Evolutionary conservation across 2,113 vertebrate species (phyloP).

Genomic region (Etia nguti): DNA sequence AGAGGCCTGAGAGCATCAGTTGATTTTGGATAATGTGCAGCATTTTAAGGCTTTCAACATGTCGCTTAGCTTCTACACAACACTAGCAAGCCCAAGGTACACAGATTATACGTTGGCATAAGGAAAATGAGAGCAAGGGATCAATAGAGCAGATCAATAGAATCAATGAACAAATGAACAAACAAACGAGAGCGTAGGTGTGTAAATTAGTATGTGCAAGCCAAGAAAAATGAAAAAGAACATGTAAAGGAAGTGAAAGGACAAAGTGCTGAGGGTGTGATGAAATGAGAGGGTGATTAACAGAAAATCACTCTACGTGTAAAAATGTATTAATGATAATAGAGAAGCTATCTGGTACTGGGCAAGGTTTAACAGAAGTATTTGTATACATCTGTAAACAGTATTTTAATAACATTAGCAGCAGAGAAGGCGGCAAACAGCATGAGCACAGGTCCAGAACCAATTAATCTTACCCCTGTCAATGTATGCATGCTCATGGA

Average conservation of each 20-base stretch:
- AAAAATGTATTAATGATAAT: conserved; percentile 20
- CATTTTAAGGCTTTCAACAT: neutral
- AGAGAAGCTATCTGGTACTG: neutral
- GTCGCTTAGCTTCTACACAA: conserved; percentile 4
- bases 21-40: neutral
- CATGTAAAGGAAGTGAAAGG: neutral
- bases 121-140: conserved; percentile 13
- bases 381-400: neutral
- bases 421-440: neutral
- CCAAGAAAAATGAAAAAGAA: conserved; percentile 10
- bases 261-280: conserved; percentile 8
- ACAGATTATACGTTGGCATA: conserved; percentile 17
- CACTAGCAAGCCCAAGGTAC: neutral
- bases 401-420: neutral
- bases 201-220: conserved; percentile 19
- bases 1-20: neutral
- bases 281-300: conserved; percentile 14
- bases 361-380: conserved; percentile 17
- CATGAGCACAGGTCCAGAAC: neutral
- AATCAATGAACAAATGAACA: conserved; percentile 44
- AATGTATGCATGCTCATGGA: neutral
- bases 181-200: conserved; percentile 40
- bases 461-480: neutral
- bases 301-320: conserved; percentile 35
- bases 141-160: conserved; percentile 37